A percentile compares a stretch with the other conserved stretches of the same genome.
Evolutionary conservation across 2,797 vertebrate genomes (phyloP).

Genomic region (Periophthalmus magnuspinnatus): DNA sequence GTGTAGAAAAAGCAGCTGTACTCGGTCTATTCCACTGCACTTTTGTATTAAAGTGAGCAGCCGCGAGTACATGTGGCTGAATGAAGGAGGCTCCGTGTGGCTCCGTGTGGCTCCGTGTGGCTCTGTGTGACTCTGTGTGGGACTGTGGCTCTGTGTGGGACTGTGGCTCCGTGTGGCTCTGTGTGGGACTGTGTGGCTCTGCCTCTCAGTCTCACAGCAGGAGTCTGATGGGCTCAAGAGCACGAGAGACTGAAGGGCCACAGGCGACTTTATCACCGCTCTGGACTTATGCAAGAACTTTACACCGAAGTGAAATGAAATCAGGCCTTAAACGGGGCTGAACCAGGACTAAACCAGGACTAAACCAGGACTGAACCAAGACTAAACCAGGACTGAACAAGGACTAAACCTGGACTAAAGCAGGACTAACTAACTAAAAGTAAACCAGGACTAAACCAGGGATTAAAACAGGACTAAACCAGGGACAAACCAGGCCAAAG

Average conservation of each 20-base stretch:
- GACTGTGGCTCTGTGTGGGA: neutral
- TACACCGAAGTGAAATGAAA: no score
- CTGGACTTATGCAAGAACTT: neutral
- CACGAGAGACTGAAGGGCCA: neutral
- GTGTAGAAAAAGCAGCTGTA: neutral
- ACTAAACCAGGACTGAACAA: no score
- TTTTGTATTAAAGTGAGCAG: slow-evolving; percentile 38
- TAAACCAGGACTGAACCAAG: no score
- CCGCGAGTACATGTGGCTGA: slow-evolving; percentile 50
- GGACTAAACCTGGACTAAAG: no score
- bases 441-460: no score
- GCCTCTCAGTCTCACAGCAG: slow-evolving; percentile 20
- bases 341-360: neutral
- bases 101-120: no score
- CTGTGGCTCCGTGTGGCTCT: no score
- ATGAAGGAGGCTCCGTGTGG: neutral
- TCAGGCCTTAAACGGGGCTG: neutral
- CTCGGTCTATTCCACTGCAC: slow-evolving; percentile 23
- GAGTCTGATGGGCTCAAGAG: slow-evolving; percentile 1
- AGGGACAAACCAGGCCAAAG: no score
- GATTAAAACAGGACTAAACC: no score
- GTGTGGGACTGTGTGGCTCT: neutral
- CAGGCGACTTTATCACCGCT: neutral
- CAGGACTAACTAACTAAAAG: no score
- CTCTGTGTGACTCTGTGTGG: no score